phyloP scores from a whole-genome alignment of 2,113 vertebrate species.

The Dicentrarchus labrax region DNA sequence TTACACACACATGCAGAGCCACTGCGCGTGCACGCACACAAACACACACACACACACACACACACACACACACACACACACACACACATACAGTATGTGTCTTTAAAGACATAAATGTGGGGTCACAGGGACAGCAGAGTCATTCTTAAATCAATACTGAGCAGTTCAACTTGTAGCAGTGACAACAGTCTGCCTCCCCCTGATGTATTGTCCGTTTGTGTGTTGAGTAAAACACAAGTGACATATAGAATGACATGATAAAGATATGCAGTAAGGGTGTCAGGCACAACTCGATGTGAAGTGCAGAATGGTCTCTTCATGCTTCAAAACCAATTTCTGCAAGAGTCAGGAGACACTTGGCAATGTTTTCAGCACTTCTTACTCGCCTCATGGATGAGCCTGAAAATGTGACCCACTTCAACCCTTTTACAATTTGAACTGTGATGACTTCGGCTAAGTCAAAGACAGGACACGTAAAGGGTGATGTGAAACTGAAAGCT shows the following conservation, averaged over 20 bases:
- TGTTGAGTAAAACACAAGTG: constrained; percentile 22
- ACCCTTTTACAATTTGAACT: not conserved
- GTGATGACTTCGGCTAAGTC: constrained; percentile 37
- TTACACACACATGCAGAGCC: constrained; percentile 35
- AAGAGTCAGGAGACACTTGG: constrained; percentile 7
- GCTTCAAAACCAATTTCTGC: constrained; percentile 43
- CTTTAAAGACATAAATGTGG: constrained; percentile 38
- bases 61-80: constrained; percentile 6
- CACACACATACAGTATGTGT: constrained; percentile 11
- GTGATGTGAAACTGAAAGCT: not conserved
- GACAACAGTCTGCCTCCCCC: constrained; percentile 12
- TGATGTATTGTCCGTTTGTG: constrained; percentile 10
- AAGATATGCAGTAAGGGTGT: constrained; percentile 5
- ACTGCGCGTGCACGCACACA: constrained; percentile 22
- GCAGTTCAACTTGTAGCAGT: constrained; percentile 5
- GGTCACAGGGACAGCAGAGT: constrained; percentile 31
- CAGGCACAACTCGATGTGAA: not conserved
- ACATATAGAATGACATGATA: constrained; percentile 3
- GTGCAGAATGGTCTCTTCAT: constrained; percentile 40
- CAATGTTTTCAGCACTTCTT: constrained; percentile 2
- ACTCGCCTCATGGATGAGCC: not conserved
- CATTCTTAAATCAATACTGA: constrained; percentile 48
- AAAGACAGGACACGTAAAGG: not conserved
- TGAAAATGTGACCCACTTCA: constrained; percentile 8
- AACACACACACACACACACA: constrained; percentile 18